phyloP scores from a whole-genome alignment of 2,797 vertebrate genomes.

The Enteromius thamalakanensis region DNA sequence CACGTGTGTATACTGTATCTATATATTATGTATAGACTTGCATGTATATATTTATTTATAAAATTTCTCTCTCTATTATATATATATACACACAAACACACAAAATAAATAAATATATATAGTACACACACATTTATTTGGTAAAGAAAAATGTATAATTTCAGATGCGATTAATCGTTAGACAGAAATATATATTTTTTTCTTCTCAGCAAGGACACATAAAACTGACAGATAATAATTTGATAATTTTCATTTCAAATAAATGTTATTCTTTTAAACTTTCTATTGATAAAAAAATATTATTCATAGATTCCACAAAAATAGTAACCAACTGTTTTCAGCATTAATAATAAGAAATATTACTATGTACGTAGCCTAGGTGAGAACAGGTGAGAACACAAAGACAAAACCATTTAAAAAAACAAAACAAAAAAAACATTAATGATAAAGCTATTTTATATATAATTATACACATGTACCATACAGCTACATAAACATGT shows the following conservation, averaged over 20 bases:
- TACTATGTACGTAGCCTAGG: neutral
- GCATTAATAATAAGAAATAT: neutral
- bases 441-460: neutral
- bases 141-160: too few relatives aligned
- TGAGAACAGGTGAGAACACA: neutral
- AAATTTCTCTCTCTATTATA: too few relatives aligned
- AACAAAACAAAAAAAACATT: neutral
- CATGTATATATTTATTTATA: too few relatives aligned
- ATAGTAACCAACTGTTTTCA: neutral
- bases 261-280: neutral
- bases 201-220: neutral
- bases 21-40: too few relatives aligned
- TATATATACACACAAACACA: too few relatives aligned
- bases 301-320: neutral
- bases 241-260: neutral
- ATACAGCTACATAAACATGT: neutral
- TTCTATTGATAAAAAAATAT: neutral
- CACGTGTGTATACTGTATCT: too few relatives aligned
- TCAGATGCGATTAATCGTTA: too few relatives aligned
- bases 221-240: neutral
- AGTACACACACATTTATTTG: too few relatives aligned
- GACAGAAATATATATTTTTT: neutral
- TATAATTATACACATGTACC: neutral
- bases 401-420: neutral
- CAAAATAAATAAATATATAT: too few relatives aligned